phyloP scores from a whole-genome alignment of 2,888 invertebrate species.

The Balanococcus diminutus region DNA sequence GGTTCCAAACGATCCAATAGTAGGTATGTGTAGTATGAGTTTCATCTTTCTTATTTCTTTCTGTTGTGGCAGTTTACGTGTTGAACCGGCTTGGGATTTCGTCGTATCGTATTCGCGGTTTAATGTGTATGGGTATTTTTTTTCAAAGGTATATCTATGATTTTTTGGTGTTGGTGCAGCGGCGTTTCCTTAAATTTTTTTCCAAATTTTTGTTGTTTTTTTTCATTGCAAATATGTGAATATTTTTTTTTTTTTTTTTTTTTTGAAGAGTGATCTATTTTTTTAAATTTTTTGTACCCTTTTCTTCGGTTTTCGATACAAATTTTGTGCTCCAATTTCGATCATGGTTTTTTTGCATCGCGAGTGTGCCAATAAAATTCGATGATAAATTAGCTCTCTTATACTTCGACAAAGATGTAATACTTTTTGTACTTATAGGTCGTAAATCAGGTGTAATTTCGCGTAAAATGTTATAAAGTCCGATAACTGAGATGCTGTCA shows the following conservation, averaged over 20 bases:
- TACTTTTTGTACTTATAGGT: neutral
- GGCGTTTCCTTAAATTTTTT: neutral
- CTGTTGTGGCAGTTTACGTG: neutral
- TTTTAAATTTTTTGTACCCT: neutral
- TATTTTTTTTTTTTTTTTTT: neutral
- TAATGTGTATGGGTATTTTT: neutral
- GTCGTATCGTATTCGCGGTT: neutral
- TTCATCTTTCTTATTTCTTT: neutral
- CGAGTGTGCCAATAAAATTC: neutral
- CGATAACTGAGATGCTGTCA: neutral
- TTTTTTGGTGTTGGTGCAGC: neutral
- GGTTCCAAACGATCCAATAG: neutral
- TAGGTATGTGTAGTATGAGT: neutral
- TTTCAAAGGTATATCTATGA: neutral
- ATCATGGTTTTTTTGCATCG: neutral
- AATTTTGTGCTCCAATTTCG: neutral
- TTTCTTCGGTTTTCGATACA: neutral
- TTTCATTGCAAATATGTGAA: neutral
- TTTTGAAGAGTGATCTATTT: neutral
- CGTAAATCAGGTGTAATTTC: slow-evolving; percentile 36
- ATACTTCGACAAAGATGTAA: neutral
- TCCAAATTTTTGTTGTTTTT: neutral
- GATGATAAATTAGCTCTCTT: neutral
- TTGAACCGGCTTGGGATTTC: neutral
- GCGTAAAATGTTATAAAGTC: slow-evolving; percentile 36